A percentile compares a stretch with the other conserved stretches of the same genome.
Conservation (phyloP, 2,888 invertebrate genomes). For the Mayetiola destructor region DNA sequence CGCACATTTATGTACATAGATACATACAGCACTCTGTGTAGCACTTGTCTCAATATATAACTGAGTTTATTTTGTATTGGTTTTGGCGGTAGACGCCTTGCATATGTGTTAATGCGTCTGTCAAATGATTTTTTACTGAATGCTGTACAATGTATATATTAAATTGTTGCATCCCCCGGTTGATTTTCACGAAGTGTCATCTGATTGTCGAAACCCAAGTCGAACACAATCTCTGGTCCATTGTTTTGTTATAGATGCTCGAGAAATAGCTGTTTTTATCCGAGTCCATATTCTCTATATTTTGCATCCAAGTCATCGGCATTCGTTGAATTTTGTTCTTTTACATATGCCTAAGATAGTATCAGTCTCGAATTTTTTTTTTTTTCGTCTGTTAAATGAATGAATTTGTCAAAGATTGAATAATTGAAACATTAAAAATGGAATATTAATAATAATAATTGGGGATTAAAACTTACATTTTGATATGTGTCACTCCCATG, state of each 20-base stretch:
- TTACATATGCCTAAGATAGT: too few relatives aligned
- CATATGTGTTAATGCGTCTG: too few relatives aligned
- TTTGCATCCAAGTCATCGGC: background rate
- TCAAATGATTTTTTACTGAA: too few relatives aligned
- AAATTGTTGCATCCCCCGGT: too few relatives aligned
- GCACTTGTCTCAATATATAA: too few relatives aligned
- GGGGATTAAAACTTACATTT: background rate
- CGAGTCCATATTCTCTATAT: constrained; percentile 39
- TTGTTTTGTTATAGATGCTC: constrained; percentile 47
- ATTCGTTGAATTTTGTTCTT: background rate
- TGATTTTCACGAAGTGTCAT: constrained; percentile 67
- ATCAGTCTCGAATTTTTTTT: background rate
- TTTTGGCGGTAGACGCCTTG: too few relatives aligned
- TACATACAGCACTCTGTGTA: too few relatives aligned
- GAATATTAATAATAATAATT: background rate
- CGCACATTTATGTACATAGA: too few relatives aligned
- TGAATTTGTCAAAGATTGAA: background rate
- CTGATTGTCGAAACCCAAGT: constrained; percentile 62
- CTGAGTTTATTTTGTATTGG: too few relatives aligned
- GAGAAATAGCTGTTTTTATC: constrained; percentile 48
- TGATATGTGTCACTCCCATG: too few relatives aligned
- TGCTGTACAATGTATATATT: too few relatives aligned
- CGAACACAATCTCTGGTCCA: constrained; percentile 68
- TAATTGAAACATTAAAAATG: background rate
- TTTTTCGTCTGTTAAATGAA: background rate